phyloP scores from a whole-genome alignment of 2,797 vertebrate species.

The Pantherophis alleghaniensis region DNA sequence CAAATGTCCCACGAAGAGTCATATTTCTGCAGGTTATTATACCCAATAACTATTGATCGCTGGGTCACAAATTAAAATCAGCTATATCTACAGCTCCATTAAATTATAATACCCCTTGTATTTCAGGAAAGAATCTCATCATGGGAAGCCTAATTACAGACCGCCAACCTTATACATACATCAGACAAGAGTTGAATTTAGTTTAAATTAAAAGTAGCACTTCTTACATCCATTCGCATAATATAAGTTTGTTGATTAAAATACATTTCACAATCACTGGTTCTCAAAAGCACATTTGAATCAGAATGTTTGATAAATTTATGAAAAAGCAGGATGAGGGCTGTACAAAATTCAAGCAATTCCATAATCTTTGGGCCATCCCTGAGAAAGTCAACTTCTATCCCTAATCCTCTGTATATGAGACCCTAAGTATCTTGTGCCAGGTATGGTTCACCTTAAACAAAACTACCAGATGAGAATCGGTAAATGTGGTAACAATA shows the following conservation, averaged over 20 bases:
- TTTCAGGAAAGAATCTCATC: slow-evolving; percentile 70
- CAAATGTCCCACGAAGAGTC: slow-evolving; percentile 65
- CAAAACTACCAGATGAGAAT: not conserved
- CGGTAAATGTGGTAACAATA: not conserved
- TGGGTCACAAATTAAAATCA: slow-evolving; percentile 71
- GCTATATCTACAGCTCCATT: slow-evolving; percentile 65
- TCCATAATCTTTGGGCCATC: not conserved
- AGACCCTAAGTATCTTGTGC: not conserved
- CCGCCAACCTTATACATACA: slow-evolving; percentile 44
- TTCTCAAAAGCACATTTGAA: not conserved
- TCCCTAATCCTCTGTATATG: not conserved
- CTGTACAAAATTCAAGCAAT: not conserved
- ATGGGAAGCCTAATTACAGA: slow-evolving; percentile 69
- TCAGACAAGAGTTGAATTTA: slow-evolving; percentile 60
- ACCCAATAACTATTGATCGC: slow-evolving; percentile 67
- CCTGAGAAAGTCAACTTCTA: not conserved
- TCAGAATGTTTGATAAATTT: not conserved
- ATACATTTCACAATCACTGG: slow-evolving; percentile 24
- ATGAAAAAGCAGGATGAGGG: not conserved
- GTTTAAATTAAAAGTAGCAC: slow-evolving; percentile 68
- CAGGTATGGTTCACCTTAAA: not conserved
- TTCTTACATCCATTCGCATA: slow-evolving; percentile 54
- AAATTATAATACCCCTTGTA: slow-evolving; percentile 71
- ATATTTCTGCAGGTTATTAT: slow-evolving; percentile 65
- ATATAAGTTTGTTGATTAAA: slow-evolving; percentile 38